Base-by-base conservation (phyloP, 2,113 vertebrate genomes). In the Nyctereutes procyonoides region DNA sequence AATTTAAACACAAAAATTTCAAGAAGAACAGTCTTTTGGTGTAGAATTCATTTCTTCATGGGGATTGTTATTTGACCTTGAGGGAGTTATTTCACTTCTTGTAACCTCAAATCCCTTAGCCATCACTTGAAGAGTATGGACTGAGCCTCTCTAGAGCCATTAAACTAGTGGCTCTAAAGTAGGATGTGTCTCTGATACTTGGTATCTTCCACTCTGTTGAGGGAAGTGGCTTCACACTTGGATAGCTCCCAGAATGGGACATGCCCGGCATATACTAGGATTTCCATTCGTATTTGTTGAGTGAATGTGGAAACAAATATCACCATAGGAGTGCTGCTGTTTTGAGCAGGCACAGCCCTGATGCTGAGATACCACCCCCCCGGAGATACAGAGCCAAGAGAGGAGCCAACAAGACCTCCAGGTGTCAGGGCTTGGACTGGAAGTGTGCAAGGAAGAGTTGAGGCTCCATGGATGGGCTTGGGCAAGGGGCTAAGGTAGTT, bases 301-400 rank as follows among this genome's bases (percentile, higher is more conserved):
- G 58, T 58, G 16, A 76, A 77, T n/a, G n/a, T 79, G n/a, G 51
- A 83, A 55, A 77, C 5, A 88, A 51, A 24, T 35, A 28, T 24
- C 8, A 55, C 28, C 14, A 16, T 2, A 28, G 4, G 48, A 22
- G 38, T 20, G 43, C 2, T 1, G 0, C 7, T 38, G 28, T 22
- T 80, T 69, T 86, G 60, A 83, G 3, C 17, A 71, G 53, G 22
- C 48, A 63, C 22, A 82, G 11, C 14, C n/a, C 28, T 55, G 51
- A 69, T 12, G 14, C n/a, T 69, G 35, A n/a, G 67, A 83, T 56
- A 74, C 5, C 0, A 20, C 28, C 26, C 28, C 26, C 24, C 24
- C 35, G 53, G 76, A 79, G 11, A 30, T 10, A 43, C 8, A 55
- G 35, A 96, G 6, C 4, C n/a, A 67, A 35, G 10, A 56, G 8